phyloP scores from a whole-genome alignment of 2,113 vertebrate species.

The Phalacrocorax carbo region DNA sequence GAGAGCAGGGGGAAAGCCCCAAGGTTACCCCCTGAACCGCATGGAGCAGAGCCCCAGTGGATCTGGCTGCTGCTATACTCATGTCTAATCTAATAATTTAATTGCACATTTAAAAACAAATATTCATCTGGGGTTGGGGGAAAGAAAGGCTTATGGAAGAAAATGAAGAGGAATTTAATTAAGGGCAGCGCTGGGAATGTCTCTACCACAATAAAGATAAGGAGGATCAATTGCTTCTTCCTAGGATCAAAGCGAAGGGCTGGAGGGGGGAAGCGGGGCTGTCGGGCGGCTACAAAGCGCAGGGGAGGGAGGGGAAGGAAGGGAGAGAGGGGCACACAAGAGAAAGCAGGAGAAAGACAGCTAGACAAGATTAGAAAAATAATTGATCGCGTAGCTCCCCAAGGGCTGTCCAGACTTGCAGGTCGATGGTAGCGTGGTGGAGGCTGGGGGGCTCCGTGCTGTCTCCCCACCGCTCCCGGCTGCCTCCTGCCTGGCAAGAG shows the following conservation, averaged over 20 bases:
- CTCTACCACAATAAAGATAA: conserved; percentile 56
- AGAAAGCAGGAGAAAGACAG: background rate
- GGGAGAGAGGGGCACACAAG: background rate
- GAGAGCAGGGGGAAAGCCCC: background rate
- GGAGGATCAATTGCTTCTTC: conserved; percentile 62
- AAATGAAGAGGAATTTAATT: conserved; percentile 62
- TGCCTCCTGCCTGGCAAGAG: background rate
- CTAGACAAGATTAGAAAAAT: background rate
- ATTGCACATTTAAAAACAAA: background rate
- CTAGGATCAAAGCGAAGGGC: conserved; percentile 48
- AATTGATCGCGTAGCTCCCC: background rate
- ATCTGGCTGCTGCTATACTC: background rate
- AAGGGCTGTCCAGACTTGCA: background rate
- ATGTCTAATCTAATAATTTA: background rate
- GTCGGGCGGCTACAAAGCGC: background rate
- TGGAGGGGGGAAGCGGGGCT: background rate
- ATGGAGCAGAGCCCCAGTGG: accelerated
- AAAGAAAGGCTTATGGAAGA: background rate
- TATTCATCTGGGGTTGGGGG: background rate
- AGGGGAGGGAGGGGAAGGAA: background rate
- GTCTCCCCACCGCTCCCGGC: background rate
- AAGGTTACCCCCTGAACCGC: background rate
- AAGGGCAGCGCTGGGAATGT: conserved; percentile 54
- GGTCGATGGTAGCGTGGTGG: accelerated
- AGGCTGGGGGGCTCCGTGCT: background rate